Evolutionary conservation across 2,888 invertebrate species (phyloP), one percentile per base, ranked within the genome.

Genomic region (Trilocha varians): DNA sequence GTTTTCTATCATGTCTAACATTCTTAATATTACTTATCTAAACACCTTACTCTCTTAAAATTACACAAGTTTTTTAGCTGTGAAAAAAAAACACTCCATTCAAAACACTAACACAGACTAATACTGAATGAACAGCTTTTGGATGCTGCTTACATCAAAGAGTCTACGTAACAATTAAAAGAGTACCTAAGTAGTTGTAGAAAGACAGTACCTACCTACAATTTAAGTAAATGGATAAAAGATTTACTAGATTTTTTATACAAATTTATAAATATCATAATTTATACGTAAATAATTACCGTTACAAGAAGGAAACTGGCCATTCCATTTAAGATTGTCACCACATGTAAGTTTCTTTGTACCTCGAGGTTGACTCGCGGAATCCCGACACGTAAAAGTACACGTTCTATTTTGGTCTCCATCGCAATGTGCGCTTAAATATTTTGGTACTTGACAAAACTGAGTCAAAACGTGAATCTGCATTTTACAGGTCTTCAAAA

Each of bases 401-500:
- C 87, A 87, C 8, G 56, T 52, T 50, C 65, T 70, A 50, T 64
- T 63, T 52, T 51, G 48, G 47, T 72, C 63, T 39, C 41, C 38
- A 9, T 61, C 53, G 58, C 79, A 78, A 39, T 73, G 62, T 32
- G 70, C 56, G 36, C 61, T 44, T 46, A 85, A 65, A 52, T 76
- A 62, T 46, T 65, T 72, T 38, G 85, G 78, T 16, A 73, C 59
- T 15, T 65, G 55, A 53, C 87, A 87, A 39, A 62, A 65, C 53
- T 80, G 80, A 40, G 71, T 57, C 44, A 85, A 58, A 3, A 85
- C 82, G 53, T 82, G 70, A 40, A 84, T 65, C 53, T 77, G 73
- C 62, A 79, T 75, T 58, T 82, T 78, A 54, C 87, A 87, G 39
- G 71, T 59, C 51, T 76, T 75, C 2, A 83, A 56, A 43, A 67